Conservation (phyloP, 2,888 invertebrate genomes). For the Chesias legatella region DNA sequence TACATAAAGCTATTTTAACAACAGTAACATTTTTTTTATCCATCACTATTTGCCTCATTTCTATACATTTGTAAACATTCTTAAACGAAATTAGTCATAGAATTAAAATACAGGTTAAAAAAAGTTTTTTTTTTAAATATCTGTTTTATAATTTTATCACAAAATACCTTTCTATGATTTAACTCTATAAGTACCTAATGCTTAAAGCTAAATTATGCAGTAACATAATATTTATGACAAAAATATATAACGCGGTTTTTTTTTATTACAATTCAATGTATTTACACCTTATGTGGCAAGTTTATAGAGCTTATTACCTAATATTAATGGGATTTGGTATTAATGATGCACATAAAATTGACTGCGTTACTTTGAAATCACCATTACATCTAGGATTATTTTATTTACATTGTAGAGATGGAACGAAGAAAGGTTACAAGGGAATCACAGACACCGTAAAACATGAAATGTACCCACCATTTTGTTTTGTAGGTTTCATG, state of each 20-base stretch:
- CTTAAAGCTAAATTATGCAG: constrained; percentile 73
- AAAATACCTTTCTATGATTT: constrained; percentile 46
- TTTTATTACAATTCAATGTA: constrained; percentile 41
- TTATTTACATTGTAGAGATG: constrained; percentile 65
- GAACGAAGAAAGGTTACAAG: constrained; percentile 39
- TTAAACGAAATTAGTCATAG: constrained; percentile 34
- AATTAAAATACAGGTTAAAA: constrained; percentile 55
- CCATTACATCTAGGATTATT: constrained; percentile 35
- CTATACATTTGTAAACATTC: constrained; percentile 50
- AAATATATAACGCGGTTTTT: constrained; percentile 55
- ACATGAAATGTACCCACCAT: neutral
- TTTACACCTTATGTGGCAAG: constrained; percentile 57
- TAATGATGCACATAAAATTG: constrained; percentile 62
- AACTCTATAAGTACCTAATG: constrained; percentile 38
- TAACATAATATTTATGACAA: constrained; percentile 62
- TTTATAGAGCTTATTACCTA: constrained; percentile 44
- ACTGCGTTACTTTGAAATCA: constrained; percentile 62
- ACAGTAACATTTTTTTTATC: constrained; percentile 68
- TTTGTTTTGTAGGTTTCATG: no score
- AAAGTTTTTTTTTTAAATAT: constrained; percentile 52
- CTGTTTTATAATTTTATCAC: constrained; percentile 28
- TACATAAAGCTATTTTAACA: constrained; percentile 74
- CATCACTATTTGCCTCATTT: constrained; percentile 57
- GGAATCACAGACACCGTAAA: constrained; percentile 1
- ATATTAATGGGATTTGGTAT: constrained; percentile 46